Base-by-base conservation (phyloP, 2,797 vertebrate species). In the Acridotheres tristis region DNA sequence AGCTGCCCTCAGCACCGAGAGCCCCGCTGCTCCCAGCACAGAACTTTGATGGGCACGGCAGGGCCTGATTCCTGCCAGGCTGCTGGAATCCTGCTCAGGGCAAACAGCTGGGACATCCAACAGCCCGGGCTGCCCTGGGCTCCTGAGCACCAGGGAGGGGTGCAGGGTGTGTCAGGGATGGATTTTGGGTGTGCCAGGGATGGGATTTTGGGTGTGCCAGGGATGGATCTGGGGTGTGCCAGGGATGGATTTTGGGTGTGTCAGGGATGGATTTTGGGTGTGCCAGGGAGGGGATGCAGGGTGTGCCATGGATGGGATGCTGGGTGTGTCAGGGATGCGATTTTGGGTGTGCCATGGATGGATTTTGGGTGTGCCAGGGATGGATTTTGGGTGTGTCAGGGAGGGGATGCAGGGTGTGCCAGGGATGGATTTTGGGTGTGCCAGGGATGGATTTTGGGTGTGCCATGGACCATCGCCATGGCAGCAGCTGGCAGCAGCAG, bases 401-500 rank as follows among this genome's bases (percentile, higher is more conserved):
- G 29, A 3, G 5, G 27, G 27, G 43, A 5, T 26, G 3, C n/a
- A n/a, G n/a, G n/a, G n/a, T n/a, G n/a, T n/a, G n/a, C n/a, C n/a
- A n/a, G n/a, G n/a, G n/a, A n/a, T n/a, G n/a, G n/a, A n/a, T n/a
- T n/a, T n/a, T n/a, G n/a, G n/a, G n/a, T n/a, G n/a, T n/a, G n/a
- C n/a, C n/a, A n/a, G n/a, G n/a, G n/a, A n/a, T n/a, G n/a, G n/a
- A n/a, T n/a, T n/a, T n/a, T n/a, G n/a, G 42, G 8, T 23, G 9
- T 48, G 29, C 36, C 58, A 23, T 0, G 79, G 34, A 4, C n/a
- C 8, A 0, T 23, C 0, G 7, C 48, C 93, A 78, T 32, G 9
- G 32, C 69, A 74, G 65, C 93, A 94, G 96, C 92, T 92, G 93
- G 93, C 96, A 88, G 92, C 50, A 0, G 61, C 36, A 36, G 36